Evolutionary conservation across 2,888 invertebrate genomes (phyloP), one percentile per base, ranked within the genome.

Genomic region (Idaea straminata): DNA sequence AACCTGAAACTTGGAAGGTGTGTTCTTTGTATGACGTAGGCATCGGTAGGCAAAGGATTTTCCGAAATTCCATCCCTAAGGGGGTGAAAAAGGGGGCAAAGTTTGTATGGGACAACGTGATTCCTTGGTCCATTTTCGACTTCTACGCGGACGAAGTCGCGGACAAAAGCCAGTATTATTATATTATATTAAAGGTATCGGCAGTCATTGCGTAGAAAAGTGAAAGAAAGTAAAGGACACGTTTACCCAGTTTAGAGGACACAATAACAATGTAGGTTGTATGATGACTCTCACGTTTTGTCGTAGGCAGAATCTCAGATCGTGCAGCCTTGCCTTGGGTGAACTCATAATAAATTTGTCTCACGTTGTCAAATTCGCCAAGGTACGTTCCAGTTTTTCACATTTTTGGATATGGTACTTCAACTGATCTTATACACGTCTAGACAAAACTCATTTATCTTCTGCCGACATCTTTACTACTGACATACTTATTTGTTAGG

Each of bases 331-430:
- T 75, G 89, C 90, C 57, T 89, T 88, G 71, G 88, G 89, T 82
- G 92, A 92, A 80, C 78, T 90, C 68, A 82, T 77, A 70, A 47
- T 86, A 82, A 79, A 92, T 92, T 70, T 81, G 80, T 62, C 79
- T 91, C 78, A 88, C 88, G 72, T 83, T 91, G 77, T 79, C 84
- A 57, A 84, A 86, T 79, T 87, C 91, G 69, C 91, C 92, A 74
- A 92, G 79, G 86, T 88, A 91, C 69, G 91, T 92, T 68, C 91
- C 91, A 74, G 84, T 91, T 78, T 87, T 92, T 68, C 92, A 92
- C 74, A 89, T 88, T 71, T 88, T 90, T 76, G 92, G 91, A 69
- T 92, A 91, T 77, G 91, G 91, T 65, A 80, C 83, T 76, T 83
- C 92, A 77, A 88, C 92, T 92, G 81, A 88, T 90, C 38, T 61